These are phyloP conservation scores for Polyploca ridens DNA, from an alignment of 2,888 invertebrate species.

Conservation along the genomic window DNA sequence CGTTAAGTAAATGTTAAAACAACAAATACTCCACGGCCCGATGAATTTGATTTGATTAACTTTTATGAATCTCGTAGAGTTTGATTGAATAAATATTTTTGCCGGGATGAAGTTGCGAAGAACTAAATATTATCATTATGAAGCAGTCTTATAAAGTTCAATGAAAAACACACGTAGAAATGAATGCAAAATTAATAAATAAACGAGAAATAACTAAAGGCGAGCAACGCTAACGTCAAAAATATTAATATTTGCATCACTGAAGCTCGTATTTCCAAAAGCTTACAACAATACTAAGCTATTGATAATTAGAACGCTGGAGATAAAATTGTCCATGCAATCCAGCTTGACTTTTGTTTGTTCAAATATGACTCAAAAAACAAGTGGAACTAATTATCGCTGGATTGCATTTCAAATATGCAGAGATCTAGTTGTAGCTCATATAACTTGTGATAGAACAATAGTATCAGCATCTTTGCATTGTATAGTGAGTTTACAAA, in stretches of 20 bases:
- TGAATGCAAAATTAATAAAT: background rate
- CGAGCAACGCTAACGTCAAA: too few species aligned
- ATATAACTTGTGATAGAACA: conserved; percentile 34
- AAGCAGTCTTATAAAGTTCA: background rate
- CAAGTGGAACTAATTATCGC: conserved; percentile 23
- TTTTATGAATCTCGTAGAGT: background rate
- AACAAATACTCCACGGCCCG: background rate
- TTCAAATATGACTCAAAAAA: too few species aligned
- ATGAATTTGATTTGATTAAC: conserved; percentile 6
- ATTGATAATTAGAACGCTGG: conserved; percentile 38
- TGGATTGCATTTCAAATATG: conserved; percentile 34
- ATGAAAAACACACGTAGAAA: background rate
- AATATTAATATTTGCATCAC: conserved; percentile 30
- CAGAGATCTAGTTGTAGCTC: conserved; percentile 22
- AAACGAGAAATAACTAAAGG: background rate
- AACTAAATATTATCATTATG: conserved; percentile 1
- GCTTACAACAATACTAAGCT: conserved; percentile 34
- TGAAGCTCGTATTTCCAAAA: conserved; percentile 40
- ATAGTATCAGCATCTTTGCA: background rate
- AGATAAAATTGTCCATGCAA: conserved; percentile 34
- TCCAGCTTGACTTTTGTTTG: too few species aligned
- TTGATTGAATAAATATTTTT: conserved; percentile 21
- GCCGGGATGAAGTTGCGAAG: background rate
- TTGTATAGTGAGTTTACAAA: conserved; percentile 50
- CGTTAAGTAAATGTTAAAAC: background rate